Percentiles rank a stretch among this genome's conserved stretches.
Conservation (phyloP, 2,888 invertebrate species). For the Eueremaeus valkanovi region DNA sequence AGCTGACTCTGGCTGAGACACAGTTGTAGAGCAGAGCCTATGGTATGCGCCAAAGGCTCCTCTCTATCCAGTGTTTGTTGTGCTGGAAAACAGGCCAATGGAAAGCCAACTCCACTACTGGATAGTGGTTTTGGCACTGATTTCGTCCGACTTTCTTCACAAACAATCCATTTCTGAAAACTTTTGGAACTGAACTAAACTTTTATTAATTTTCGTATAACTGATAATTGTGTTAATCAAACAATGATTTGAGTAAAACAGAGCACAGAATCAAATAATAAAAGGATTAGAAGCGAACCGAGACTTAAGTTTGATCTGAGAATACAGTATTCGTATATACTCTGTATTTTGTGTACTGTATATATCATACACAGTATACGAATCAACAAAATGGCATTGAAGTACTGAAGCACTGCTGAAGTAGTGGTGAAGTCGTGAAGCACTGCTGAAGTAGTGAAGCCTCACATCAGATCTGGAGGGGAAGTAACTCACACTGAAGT, state of each 20-base stretch:
- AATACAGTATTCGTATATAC: too few relatives aligned
- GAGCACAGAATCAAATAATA: background rate
- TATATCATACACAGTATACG: too few relatives aligned
- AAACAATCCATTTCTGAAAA: background rate
- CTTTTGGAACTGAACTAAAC: background rate
- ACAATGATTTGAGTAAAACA: background rate
- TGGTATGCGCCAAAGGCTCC: background rate
- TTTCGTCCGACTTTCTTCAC: background rate
- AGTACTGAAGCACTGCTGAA: background rate
- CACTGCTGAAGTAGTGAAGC: background rate
- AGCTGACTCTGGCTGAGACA: background rate
- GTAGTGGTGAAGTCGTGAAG: background rate
- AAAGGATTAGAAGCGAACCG: background rate
- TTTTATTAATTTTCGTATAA: background rate
- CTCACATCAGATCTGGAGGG: slow-evolving; percentile 14
- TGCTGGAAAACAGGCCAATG: background rate
- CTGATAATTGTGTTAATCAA: background rate
- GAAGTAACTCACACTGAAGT: slow-evolving; percentile 3
- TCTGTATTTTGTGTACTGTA: too few relatives aligned
- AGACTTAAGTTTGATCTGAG: too few relatives aligned
- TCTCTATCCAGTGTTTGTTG: background rate
- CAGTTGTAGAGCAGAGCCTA: background rate
- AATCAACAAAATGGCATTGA: slow-evolving; percentile 28
- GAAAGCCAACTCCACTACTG: background rate
- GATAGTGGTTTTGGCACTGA: background rate